phyloP scores from a whole-genome alignment of 2,113 vertebrate genomes.

The Pedionomus torquatus region DNA sequence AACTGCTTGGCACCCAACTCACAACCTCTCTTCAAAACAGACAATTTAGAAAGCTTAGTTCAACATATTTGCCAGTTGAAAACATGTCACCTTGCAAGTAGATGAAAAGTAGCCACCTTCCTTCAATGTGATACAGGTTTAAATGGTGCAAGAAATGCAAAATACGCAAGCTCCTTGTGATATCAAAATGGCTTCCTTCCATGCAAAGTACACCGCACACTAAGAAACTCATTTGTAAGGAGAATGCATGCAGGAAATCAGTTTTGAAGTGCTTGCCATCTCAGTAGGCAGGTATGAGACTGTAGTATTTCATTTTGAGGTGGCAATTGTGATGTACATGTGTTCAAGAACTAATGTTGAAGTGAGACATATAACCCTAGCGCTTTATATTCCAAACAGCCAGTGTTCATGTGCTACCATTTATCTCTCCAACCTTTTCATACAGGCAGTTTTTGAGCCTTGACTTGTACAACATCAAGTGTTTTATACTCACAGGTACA shows the following conservation, averaged over 20 bases:
- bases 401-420: constrained; percentile 25
- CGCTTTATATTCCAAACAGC: constrained; percentile 22
- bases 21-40: not conserved
- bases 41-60: not conserved
- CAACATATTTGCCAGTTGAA: not conserved
- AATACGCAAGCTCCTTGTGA: not conserved
- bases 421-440: constrained; percentile 45
- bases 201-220: not conserved
- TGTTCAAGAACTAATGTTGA: not conserved
- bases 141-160: not conserved
- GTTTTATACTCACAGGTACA: constrained; percentile 64
- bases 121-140: not conserved
- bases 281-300: not conserved
- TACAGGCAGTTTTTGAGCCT: constrained; percentile 10
- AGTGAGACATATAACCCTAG: constrained; percentile 11
- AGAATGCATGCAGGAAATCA: not conserved
- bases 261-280: not conserved
- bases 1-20: not conserved
- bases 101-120: not conserved
- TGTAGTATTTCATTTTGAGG: not conserved
- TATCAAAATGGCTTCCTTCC: not conserved
- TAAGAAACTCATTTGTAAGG: not conserved
- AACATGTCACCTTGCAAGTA: not conserved
- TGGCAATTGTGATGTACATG: not conserved
- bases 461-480: constrained; percentile 32